Percentiles rank a stretch among this genome's conserved stretches.
Evolutionary conservation across 1,140 invertebrate species (phyloP).

Genomic region (Orchesella cincta): DNA sequence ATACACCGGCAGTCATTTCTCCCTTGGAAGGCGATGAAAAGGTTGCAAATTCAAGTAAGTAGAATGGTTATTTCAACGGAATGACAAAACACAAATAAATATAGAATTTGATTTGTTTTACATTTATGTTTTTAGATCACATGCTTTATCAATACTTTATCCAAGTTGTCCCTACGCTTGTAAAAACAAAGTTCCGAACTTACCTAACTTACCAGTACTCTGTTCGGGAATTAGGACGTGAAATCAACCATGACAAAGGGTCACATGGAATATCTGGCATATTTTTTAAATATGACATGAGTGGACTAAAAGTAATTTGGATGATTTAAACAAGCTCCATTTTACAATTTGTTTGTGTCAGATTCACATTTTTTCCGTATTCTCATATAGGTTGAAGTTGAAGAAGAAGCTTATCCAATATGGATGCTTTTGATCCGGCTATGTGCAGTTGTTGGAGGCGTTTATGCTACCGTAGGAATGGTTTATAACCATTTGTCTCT

Average conservation of each 20-base stretch:
- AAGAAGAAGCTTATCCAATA: slow-evolving; percentile 75
- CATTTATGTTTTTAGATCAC: slow-evolving; percentile 63
- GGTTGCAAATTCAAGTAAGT: slow-evolving; percentile 68
- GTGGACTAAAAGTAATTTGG: slow-evolving; percentile 75
- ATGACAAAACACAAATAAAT: slow-evolving; percentile 6
- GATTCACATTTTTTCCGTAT: slow-evolving; percentile 17
- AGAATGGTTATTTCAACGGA: slow-evolving; percentile 34
- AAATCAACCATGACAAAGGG: slow-evolving; percentile 72
- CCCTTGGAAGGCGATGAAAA: slow-evolving; percentile 91
- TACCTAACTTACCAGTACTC: slow-evolving; percentile 86
- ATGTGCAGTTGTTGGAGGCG: slow-evolving; percentile 85
- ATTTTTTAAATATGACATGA: slow-evolving; percentile 93
- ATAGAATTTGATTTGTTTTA: slow-evolving; percentile 20
- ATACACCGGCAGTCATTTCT: slow-evolving; percentile 79
- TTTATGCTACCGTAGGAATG: slow-evolving; percentile 71
- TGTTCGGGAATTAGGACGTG: slow-evolving; percentile 81
- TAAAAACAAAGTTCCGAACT: slow-evolving; percentile 65
- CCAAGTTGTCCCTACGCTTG: slow-evolving; percentile 91
- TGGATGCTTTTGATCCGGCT: slow-evolving; percentile 80
- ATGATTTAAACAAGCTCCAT: neutral
- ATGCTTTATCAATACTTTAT: slow-evolving; percentile 92
- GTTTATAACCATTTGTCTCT: slow-evolving; percentile 48
- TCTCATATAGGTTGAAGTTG: slow-evolving; percentile 60
- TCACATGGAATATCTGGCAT: slow-evolving; percentile 91
- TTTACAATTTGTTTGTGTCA: slow-evolving; percentile 7